phyloP scores from a whole-genome alignment of 2,888 invertebrate species.

The Drosophila cognata region DNA sequence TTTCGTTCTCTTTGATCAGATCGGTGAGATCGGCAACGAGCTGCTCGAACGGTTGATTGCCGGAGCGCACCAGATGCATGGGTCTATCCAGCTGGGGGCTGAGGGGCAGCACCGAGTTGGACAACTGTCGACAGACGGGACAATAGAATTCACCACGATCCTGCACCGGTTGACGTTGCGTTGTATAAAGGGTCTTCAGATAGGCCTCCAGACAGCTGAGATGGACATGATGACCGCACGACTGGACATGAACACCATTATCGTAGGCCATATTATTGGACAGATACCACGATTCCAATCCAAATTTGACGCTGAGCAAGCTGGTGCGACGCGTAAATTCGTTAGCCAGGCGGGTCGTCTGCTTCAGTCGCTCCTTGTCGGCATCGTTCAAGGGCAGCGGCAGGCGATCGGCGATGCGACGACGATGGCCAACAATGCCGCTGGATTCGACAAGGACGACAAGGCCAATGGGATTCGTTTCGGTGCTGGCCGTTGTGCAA shows the following conservation, averaged over 20 bases:
- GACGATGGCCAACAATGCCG: constrained; percentile 93
- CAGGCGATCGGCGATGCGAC: constrained; percentile 84
- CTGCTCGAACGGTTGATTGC: constrained; percentile 84
- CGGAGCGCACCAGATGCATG: constrained; percentile 88
- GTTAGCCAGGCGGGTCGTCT: constrained; percentile 89
- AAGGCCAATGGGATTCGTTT: constrained; percentile 93
- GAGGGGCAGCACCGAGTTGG: constrained; percentile 95
- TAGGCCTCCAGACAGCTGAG: constrained; percentile 97
- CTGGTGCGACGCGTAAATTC: constrained; percentile 92
- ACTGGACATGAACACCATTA: constrained; percentile 96
- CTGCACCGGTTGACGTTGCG: constrained; percentile 91
- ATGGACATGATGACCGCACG: constrained; percentile 99
- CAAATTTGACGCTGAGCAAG: constrained; percentile 91
- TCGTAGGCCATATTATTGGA: constrained; percentile 94
- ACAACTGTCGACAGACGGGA: constrained; percentile 96
- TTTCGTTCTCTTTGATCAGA: constrained; percentile 89
- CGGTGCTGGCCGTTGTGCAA: constrained; percentile 93
- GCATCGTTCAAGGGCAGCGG: constrained; percentile 88
- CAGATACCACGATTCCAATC: constrained; percentile 92
- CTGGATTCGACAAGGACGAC: constrained; percentile 94
- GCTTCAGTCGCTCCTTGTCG: constrained; percentile 87
- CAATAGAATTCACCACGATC: constrained; percentile 96
- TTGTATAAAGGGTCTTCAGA: constrained; percentile 92
- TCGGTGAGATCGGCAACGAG: constrained; percentile 86
- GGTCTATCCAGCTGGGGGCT: constrained; percentile 90